These are phyloP conservation scores for Hypocryptadius cinnamomeus DNA, from an alignment of 2,113 vertebrate genomes.

Conservation along the genomic window DNA sequence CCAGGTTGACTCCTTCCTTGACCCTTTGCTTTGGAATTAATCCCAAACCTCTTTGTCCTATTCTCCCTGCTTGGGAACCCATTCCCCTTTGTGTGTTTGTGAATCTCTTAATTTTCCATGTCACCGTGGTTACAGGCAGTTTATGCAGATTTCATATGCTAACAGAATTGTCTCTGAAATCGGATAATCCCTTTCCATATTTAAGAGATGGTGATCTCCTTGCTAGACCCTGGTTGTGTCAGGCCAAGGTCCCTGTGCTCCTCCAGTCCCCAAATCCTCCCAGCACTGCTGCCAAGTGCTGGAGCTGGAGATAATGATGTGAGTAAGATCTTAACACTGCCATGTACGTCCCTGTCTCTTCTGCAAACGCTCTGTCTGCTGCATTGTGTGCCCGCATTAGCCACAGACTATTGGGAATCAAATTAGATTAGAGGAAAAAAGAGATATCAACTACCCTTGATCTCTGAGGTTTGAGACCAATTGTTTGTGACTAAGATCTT, in stretches of 20 bases:
- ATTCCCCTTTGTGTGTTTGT: neutral
- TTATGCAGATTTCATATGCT: slow-evolving; percentile 1
- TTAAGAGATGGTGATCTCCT: neutral
- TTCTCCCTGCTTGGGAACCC: slow-evolving; percentile 24
- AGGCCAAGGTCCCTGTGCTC: neutral
- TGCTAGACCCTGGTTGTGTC: neutral
- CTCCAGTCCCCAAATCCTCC: neutral
- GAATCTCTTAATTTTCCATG: neutral
- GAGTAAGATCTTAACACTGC: neutral
- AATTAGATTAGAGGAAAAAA: slow-evolving; percentile 59
- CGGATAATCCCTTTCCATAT: slow-evolving; percentile 14
- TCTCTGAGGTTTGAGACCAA: slow-evolving; percentile 55
- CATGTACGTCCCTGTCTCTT: neutral
- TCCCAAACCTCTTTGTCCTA: neutral
- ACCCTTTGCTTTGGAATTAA: neutral
- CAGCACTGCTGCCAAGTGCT: neutral
- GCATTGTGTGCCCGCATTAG: slow-evolving; percentile 42
- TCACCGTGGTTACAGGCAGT: neutral
- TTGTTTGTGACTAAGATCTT: slow-evolving; percentile 62
- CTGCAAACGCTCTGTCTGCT: slow-evolving; percentile 20
- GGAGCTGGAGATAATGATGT: neutral
- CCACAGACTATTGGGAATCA: slow-evolving; percentile 56
- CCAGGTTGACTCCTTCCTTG: neutral
- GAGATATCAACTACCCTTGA: slow-evolving; percentile 56
- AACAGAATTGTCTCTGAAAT: neutral